phyloP scores from a whole-genome alignment of 2,113 vertebrate species.

The Mesembrinibis cayennensis region DNA sequence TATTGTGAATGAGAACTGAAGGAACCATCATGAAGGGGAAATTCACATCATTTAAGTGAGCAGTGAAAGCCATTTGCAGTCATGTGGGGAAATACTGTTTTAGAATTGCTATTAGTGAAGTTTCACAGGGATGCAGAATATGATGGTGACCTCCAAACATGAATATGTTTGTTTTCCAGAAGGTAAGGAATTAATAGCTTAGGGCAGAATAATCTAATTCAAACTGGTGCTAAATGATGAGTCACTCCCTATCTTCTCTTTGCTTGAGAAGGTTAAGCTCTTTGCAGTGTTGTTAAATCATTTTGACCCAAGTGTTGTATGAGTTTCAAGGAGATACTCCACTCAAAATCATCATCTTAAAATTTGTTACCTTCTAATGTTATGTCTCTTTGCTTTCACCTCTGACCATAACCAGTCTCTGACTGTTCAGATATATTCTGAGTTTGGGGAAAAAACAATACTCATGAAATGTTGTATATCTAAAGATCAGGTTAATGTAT shows the following conservation, averaged over 20 bases:
- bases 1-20: slow-evolving; percentile 35
- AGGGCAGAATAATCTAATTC: not conserved
- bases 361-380: not conserved
- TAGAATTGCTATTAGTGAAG: not conserved
- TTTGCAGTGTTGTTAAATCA: slow-evolving; percentile 3
- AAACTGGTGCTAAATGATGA: not conserved
- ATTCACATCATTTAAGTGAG: not conserved
- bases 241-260: not conserved
- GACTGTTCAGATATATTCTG: not conserved
- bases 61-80: slow-evolving; percentile 13
- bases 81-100: not conserved
- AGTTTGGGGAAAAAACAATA: not conserved
- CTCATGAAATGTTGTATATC: not conserved
- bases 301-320: not conserved
- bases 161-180: not conserved
- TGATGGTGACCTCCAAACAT: not conserved
- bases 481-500: not conserved
- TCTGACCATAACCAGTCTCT: not conserved
- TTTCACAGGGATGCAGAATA: not conserved
- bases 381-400: not conserved
- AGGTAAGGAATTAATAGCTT: not conserved
- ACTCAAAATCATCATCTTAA: not conserved
- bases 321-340: not conserved
- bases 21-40: not conserved
- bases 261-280: not conserved